Conservation (phyloP, 2,888 invertebrate genomes). For the Drosophila formosana region DNA sequence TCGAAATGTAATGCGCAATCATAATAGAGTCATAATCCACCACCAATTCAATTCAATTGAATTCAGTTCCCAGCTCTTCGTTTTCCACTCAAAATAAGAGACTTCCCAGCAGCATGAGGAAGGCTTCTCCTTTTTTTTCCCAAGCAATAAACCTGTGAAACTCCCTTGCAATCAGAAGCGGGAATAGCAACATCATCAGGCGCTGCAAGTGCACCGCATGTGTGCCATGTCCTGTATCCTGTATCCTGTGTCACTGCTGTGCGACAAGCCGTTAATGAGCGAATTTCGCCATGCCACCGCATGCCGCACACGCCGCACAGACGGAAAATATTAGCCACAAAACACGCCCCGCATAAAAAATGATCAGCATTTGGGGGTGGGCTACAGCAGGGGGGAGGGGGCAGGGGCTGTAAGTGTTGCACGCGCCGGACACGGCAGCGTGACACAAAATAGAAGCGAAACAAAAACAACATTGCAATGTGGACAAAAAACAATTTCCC, state of each 20-base stretch:
- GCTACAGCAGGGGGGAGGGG: neutral
- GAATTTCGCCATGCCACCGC: conserved; percentile 62
- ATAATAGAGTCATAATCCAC: conserved; percentile 59
- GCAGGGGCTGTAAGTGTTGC: conserved; percentile 35
- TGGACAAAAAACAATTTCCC: conserved; percentile 81
- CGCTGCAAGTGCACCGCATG: conserved; percentile 80
- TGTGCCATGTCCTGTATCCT: conserved; percentile 39
- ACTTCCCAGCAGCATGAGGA: neutral
- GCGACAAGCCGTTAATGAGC: conserved; percentile 73
- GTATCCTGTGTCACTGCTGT: conserved; percentile 47
- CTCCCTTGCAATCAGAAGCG: conserved; percentile 62
- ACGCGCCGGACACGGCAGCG: conserved; percentile 65
- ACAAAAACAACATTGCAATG: conserved; percentile 49
- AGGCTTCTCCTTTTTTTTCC: conserved; percentile 7
- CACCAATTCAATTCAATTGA: conserved; percentile 28
- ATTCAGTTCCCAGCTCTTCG: neutral
- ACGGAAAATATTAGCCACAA: conserved; percentile 84
- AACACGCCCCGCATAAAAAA: conserved; percentile 80
- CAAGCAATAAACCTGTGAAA: conserved; percentile 49
- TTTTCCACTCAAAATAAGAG: neutral
- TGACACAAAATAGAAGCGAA: conserved; percentile 39
- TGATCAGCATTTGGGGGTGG: conserved; percentile 25
- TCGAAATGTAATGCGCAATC: conserved; percentile 46
- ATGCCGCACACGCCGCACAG: conserved; percentile 37
- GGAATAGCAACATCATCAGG: conserved; percentile 44